A percentile compares a stretch with the other conserved stretches of the same genome.
Evolutionary conservation across 2,797 vertebrate species (phyloP).

Genomic region (Paramormyrops hopkinsi): DNA sequence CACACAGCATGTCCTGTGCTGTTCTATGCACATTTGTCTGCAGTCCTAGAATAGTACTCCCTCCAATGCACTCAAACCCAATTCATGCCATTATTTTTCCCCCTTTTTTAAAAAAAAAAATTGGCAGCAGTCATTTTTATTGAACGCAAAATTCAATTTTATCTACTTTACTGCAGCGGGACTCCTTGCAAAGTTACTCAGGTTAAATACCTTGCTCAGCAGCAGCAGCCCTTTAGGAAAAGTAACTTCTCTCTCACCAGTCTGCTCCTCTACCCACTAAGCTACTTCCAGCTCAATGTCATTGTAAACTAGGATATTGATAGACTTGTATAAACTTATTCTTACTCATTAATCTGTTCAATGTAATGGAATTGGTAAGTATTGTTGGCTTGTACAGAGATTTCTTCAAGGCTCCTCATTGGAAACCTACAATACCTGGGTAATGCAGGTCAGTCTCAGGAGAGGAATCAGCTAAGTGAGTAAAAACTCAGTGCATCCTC

Average conservation of each 20-base stretch:
- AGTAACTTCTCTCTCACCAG: neutral
- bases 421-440: neutral
- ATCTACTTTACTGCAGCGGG: neutral
- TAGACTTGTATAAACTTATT: neutral
- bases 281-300: neutral
- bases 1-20: neutral
- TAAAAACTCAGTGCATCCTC: neutral
- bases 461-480: neutral
- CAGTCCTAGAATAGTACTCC: neutral
- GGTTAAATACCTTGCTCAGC: neutral
- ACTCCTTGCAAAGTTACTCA: neutral
- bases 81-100: neutral
- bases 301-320: neutral
- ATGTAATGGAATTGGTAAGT: neutral
- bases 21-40: neutral
- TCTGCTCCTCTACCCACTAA: neutral
- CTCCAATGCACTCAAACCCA: neutral
- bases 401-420: neutral
- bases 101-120: neutral
- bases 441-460: neutral
- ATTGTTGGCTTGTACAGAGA: neutral
- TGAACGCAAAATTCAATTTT: neutral
- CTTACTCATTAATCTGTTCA: neutral
- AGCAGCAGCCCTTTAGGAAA: neutral
- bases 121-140: conserved; percentile 1